A percentile compares a stretch with the other conserved stretches of the same genome.
phyloP scores from a whole-genome alignment of 2,113 vertebrate genomes.

The Cariama cristata region DNA sequence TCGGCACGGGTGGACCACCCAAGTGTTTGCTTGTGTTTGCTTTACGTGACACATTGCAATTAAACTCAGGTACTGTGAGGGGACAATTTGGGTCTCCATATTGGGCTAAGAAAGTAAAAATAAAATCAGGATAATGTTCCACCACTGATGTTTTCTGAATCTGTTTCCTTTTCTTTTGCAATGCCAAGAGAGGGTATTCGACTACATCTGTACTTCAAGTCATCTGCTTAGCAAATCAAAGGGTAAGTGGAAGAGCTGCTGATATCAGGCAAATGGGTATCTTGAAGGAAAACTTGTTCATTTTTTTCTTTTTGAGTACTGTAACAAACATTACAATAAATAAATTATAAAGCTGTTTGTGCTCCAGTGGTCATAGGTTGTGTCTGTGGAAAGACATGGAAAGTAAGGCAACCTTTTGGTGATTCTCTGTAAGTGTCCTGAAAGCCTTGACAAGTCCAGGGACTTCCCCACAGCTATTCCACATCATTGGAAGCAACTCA shows the following conservation, averaged over 20 bases:
- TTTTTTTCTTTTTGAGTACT: not conserved
- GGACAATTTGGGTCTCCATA: not conserved
- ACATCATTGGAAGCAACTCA: not conserved
- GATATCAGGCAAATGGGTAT: not conserved
- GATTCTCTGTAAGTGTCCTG: not conserved
- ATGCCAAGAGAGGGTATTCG: not conserved
- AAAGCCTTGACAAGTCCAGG: not conserved
- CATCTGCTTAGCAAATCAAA: not conserved
- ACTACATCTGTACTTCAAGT: not conserved
- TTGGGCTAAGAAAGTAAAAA: not conserved
- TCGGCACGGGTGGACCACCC: not conserved
- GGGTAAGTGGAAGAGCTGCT: not conserved
- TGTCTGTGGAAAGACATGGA: not conserved
- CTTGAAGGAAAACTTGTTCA: not conserved
- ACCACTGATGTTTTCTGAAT: not conserved
- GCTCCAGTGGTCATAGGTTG: rapidly evolving
- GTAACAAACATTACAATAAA: not conserved
- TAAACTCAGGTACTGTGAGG: not conserved
- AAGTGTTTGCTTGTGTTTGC: not conserved
- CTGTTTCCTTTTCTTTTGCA: not conserved
- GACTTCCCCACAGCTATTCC: not conserved
- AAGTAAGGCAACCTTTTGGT: not conserved
- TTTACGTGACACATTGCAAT: not conserved
- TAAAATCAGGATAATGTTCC: not conserved
- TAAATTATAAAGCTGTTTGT: not conserved